phyloP scores from a whole-genome alignment of 2,888 invertebrate genomes.

The Melipona bicolor region DNA sequence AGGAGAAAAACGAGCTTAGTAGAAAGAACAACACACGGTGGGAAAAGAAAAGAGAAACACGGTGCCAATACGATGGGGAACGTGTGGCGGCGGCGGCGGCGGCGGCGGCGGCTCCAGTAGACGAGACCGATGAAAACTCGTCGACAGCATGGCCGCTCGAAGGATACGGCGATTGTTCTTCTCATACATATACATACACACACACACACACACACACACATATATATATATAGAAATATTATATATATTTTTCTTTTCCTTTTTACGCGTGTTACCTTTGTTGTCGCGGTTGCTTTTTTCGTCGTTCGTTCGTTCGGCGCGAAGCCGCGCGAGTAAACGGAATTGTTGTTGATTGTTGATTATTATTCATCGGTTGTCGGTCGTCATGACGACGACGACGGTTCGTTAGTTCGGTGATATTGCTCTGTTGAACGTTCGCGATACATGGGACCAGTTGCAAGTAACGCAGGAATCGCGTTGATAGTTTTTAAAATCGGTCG shows the following conservation, averaged over 20 bases:
- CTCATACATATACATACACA: background rate
- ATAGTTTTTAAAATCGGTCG: constrained; percentile 36
- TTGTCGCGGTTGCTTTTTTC: constrained; percentile 37
- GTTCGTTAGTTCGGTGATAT: constrained; percentile 36
- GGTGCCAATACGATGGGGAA: constrained; percentile 35
- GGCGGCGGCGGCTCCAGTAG: background rate
- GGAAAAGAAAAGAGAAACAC: constrained; percentile 15
- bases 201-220: no score
- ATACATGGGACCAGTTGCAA: constrained; percentile 64
- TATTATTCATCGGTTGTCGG: constrained; percentile 45
- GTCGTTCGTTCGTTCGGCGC: constrained; percentile 11
- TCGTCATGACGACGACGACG: background rate
- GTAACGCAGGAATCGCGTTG: constrained; percentile 53
- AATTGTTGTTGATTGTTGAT: constrained; percentile 61
- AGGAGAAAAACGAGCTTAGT: constrained; percentile 19
- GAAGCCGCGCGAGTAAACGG: constrained; percentile 19
- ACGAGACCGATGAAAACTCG: constrained; percentile 19
- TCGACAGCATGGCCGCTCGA: constrained; percentile 55
- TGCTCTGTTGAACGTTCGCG: constrained; percentile 53
- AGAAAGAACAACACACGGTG: constrained; percentile 8
- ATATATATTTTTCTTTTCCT: constrained; percentile 22
- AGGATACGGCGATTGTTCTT: constrained; percentile 38
- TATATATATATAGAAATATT: no score
- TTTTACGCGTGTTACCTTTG: constrained; percentile 33
- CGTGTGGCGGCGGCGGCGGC: background rate